Percentiles rank a stretch among this genome's conserved stretches.
phyloP scores from a whole-genome alignment of 2,888 invertebrate species.

The Cheilosia vulpina region DNA sequence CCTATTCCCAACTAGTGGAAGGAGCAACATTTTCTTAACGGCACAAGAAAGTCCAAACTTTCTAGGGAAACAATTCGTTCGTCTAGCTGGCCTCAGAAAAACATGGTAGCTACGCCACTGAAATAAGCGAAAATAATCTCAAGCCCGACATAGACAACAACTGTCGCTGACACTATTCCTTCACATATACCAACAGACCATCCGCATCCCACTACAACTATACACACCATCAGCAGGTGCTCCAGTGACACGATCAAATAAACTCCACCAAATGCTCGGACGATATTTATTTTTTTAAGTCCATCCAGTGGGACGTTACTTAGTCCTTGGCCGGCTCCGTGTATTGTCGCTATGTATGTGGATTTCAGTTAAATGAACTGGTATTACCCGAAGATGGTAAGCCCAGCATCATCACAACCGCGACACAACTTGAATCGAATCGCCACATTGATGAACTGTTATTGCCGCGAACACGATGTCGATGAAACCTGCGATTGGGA shows the following conservation, averaged over 20 bases:
- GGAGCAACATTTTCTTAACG: too few species aligned
- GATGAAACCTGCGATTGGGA: conserved; percentile 55
- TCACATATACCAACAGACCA: background rate
- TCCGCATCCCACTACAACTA: background rate
- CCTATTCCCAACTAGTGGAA: too few species aligned
- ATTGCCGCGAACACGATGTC: conserved; percentile 53
- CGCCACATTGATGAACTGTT: conserved; percentile 51
- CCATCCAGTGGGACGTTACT: conserved; percentile 8
- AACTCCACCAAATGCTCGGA: conserved; percentile 35
- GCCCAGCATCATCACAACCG: background rate
- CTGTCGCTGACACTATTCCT: too few species aligned
- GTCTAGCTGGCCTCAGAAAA: too few species aligned
- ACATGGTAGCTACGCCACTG: too few species aligned
- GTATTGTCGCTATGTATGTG: conserved; percentile 31
- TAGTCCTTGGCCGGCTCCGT: conserved; percentile 14
- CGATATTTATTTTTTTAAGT: conserved; percentile 12
- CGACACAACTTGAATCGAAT: background rate
- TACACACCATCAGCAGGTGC: conserved; percentile 53
- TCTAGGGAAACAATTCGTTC: too few species aligned
- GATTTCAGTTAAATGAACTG: conserved; percentile 58
- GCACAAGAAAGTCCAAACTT: too few species aligned
- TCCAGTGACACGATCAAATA: conserved; percentile 40
- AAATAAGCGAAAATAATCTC: too few species aligned
- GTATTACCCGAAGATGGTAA: conserved; percentile 26
- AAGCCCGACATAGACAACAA: too few species aligned